These are phyloP conservation scores for Phrynocephalus guinanensis DNA, from an alignment of 2,797 vertebrate species.

Conservation along the genomic window DNA sequence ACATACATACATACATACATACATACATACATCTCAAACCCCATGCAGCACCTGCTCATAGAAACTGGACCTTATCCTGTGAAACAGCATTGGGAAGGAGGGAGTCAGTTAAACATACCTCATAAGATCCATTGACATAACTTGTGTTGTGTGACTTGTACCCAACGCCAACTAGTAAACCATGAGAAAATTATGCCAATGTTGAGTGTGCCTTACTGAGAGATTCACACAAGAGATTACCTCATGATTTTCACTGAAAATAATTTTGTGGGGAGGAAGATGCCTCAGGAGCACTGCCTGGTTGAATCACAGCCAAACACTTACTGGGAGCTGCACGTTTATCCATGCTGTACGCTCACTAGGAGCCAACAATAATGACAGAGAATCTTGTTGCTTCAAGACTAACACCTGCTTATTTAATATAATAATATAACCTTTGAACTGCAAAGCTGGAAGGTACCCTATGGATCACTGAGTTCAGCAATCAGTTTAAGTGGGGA, in stretches of 20 bases:
- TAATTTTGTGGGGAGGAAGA: neutral
- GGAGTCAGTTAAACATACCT: neutral
- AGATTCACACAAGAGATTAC: neutral
- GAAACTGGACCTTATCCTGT: neutral
- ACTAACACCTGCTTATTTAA: too few species aligned
- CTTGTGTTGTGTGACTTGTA: neutral
- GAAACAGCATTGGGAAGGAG: neutral
- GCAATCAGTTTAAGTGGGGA: too few species aligned
- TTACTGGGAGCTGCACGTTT: neutral
- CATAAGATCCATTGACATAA: neutral
- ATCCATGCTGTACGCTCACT: neutral
- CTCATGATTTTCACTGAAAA: neutral
- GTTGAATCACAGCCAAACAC: neutral
- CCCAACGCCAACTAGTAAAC: neutral
- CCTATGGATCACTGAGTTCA: too few species aligned
- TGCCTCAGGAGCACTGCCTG: neutral
- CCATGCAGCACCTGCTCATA: neutral
- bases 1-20: too few species aligned
- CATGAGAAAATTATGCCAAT: neutral
- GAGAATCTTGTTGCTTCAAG: neutral
- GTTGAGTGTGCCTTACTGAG: neutral
- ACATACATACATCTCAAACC: too few species aligned
- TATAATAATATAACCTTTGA: too few species aligned
- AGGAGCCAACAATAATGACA: neutral
- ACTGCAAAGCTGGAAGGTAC: too few species aligned